These are phyloP conservation scores for Elegia similella DNA, from an alignment of 2,888 invertebrate genomes.

Conservation along the genomic window DNA sequence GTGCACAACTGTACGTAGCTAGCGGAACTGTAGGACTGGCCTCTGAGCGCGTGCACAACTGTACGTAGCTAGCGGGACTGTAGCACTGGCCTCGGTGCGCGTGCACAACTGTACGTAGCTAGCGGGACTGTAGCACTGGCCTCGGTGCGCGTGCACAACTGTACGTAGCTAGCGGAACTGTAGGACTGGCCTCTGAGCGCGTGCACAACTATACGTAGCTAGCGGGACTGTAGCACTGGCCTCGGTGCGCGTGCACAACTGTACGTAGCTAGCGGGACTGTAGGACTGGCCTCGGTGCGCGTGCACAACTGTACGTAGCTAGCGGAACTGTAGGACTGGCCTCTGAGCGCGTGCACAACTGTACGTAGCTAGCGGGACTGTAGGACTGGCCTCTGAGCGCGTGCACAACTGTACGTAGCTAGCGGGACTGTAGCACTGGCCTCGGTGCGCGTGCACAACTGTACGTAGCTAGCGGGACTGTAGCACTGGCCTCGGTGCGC, in stretches of 20 bases:
- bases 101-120: conserved; percentile 35
- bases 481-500: conserved; percentile 14
- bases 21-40: not conserved
- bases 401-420: not conserved
- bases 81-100: conserved; percentile 70
- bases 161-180: not conserved
- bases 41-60: conserved; percentile 32
- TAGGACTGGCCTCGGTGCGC: conserved; percentile 1
- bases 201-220: conserved; percentile 7
- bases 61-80: conserved; percentile 27
- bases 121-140: not conserved
- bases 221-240: not conserved
- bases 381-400: not conserved
- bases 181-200: not conserved
- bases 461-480: conserved; percentile 31
- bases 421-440: conserved; percentile 30
- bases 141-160: conserved; percentile 4
- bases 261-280: not conserved
- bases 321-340: conserved; percentile 3
- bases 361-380: not conserved
- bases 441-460: conserved; percentile 35
- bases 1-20: conserved; percentile 1
- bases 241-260: conserved; percentile 5
- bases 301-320: conserved; percentile 4
- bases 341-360: conserved; percentile 6